Conservation (phyloP, 2,888 invertebrate genomes). For the Rhagonycha lutea region DNA sequence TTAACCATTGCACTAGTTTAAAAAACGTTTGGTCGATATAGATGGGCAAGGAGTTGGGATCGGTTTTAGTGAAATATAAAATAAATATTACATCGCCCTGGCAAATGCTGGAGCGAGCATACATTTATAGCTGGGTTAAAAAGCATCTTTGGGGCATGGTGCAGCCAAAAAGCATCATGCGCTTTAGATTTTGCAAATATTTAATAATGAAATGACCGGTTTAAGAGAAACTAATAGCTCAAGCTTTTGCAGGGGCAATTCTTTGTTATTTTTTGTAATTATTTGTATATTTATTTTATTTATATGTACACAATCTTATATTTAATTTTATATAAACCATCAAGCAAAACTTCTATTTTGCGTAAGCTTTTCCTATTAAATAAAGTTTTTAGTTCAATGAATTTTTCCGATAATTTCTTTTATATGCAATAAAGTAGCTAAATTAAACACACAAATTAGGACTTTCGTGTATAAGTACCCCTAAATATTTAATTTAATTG, state of each 20-base stretch:
- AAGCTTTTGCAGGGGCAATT: constrained; percentile 44
- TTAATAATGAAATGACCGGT: neutral
- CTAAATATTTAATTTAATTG: neutral
- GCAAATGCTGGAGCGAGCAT: constrained; percentile 65
- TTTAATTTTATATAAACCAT: constrained; percentile 18
- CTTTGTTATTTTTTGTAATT: constrained; percentile 11
- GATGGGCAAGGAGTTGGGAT: constrained; percentile 36
- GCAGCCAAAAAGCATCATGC: constrained; percentile 18
- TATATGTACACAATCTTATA: constrained; percentile 14
- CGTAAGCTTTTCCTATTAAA: constrained; percentile 22
- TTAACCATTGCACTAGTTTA: constrained; percentile 12
- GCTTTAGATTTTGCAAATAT: neutral
- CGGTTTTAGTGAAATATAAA: constrained; percentile 44
- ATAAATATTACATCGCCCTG: constrained; percentile 62
- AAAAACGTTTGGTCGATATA: constrained; percentile 35
- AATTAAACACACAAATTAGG: constrained; percentile 1
- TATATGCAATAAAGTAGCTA: neutral
- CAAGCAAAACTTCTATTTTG: constrained; percentile 22
- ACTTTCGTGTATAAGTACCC: neutral
- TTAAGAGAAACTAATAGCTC: constrained; percentile 29
- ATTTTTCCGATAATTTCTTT: neutral
- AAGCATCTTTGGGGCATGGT: constrained; percentile 2
- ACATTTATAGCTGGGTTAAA: neutral
- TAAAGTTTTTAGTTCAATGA: neutral
- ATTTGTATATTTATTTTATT: constrained; percentile 26